Evolutionary conservation across 2,888 invertebrate genomes (phyloP).

Genomic region (Leistus spinibarbis): DNA sequence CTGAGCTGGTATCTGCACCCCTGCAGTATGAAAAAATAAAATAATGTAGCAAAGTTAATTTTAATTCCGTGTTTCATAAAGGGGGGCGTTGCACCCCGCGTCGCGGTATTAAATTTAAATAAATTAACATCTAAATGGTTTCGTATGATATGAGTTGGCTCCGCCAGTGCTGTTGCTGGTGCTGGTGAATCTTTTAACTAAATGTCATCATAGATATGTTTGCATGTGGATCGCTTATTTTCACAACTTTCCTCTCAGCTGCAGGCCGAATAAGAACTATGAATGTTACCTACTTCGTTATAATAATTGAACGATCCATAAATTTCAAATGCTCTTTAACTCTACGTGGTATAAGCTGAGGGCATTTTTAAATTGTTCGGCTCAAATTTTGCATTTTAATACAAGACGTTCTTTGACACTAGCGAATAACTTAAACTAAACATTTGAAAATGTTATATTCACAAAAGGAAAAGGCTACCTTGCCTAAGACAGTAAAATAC

Average conservation of each 20-base stretch:
- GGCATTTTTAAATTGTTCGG: neutral
- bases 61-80: slow-evolving; percentile 1
- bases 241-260: neutral
- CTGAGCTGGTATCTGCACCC: neutral
- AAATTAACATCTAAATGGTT: slow-evolving; percentile 33
- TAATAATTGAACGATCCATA: neutral
- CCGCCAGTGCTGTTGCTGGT: neutral
- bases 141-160: slow-evolving; percentile 13
- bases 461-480: too few species aligned
- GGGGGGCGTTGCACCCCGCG: neutral
- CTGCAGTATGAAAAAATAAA: neutral
- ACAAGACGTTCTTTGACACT: too few species aligned
- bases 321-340: neutral
- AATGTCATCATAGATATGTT: neutral
- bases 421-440: too few species aligned
- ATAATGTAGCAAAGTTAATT: neutral
- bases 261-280: neutral
- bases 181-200: neutral
- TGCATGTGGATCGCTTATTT: neutral
- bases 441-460: too few species aligned
- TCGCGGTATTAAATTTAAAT: slow-evolving; percentile 29
- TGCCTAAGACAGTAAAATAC: too few species aligned
- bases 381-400: neutral
- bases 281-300: neutral
- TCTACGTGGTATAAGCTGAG: neutral